These are phyloP conservation scores for Lagopus muta DNA, from an alignment of 2,113 vertebrate species.

Conservation along the genomic window DNA sequence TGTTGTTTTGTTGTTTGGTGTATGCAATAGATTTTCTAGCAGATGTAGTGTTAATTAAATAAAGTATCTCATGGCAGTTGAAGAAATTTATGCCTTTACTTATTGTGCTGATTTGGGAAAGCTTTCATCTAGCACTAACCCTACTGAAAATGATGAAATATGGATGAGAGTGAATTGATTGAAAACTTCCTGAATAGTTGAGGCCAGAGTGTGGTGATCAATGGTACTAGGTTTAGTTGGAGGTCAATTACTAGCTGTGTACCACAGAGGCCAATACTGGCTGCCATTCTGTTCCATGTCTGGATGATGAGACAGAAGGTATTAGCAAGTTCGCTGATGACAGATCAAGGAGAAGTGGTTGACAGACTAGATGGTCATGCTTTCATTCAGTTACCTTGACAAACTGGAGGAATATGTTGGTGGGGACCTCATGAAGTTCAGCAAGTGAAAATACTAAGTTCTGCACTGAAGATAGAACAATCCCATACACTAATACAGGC, in stretches of 20 bases:
- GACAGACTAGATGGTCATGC: not conserved
- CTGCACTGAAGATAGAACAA: not conserved
- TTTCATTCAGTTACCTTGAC: not conserved
- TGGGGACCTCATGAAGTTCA: not conserved
- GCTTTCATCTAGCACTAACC: not conserved
- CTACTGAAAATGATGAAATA: not conserved
- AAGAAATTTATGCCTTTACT: not conserved
- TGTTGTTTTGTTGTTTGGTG: not conserved
- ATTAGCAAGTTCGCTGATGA: not conserved
- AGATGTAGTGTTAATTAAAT: not conserved
- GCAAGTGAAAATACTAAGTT: not conserved
- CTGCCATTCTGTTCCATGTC: not conserved
- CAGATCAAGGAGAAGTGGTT: not conserved
- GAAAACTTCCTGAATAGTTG: not conserved
- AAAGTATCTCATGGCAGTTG: not conserved
- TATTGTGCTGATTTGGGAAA: not conserved
- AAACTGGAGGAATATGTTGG: not conserved
- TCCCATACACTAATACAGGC: not conserved
- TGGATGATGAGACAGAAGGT: not conserved
- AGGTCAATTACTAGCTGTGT: not conserved
- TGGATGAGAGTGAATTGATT: not conserved
- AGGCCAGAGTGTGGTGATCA: not conserved
- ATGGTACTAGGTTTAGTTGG: not conserved
- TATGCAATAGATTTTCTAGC: not conserved
- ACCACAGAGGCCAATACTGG: fast-evolving